Evolutionary conservation across 2,888 invertebrate species (phyloP).

Genomic region (Cantharis rufa): DNA sequence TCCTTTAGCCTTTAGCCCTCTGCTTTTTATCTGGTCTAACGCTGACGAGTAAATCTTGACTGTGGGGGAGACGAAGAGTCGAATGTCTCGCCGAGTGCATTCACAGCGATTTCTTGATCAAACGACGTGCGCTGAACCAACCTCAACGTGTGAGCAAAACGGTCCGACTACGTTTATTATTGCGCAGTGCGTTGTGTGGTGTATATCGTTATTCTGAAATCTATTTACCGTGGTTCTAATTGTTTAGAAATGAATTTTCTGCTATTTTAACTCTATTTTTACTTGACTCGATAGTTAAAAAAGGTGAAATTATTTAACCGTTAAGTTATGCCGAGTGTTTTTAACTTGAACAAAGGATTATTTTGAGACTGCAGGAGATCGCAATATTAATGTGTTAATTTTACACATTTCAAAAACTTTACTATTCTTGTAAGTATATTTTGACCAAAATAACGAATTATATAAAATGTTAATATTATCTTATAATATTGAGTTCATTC

Average conservation of each 20-base stretch:
- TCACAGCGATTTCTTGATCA: slow-evolving; percentile 50
- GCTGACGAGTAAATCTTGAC: slow-evolving; percentile 34
- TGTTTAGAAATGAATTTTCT: neutral
- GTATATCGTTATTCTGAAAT: slow-evolving; percentile 29
- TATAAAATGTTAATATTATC: neutral
- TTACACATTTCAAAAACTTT: neutral
- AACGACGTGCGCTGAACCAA: slow-evolving; percentile 33
- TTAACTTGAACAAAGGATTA: neutral
- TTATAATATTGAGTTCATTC: neutral
- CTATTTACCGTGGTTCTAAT: neutral
- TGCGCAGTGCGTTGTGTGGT: slow-evolving; percentile 37
- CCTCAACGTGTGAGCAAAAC: slow-evolving; percentile 27
- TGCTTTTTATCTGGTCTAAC: slow-evolving; percentile 38
- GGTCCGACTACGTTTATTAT: slow-evolving; percentile 39
- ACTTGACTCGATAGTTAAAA: neutral
- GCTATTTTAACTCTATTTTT: neutral
- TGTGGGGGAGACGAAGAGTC: slow-evolving; percentile 48
- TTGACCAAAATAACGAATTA: neutral
- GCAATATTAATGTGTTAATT: neutral
- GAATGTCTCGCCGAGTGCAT: slow-evolving; percentile 49
- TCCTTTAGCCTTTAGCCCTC: slow-evolving; percentile 23
- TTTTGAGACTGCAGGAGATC: neutral
- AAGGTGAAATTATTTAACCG: neutral
- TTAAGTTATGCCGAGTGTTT: neutral
- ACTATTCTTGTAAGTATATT: neutral